phyloP scores from a whole-genome alignment of 2,113 vertebrate species.

The Machaerirhynchus nigripectus region DNA sequence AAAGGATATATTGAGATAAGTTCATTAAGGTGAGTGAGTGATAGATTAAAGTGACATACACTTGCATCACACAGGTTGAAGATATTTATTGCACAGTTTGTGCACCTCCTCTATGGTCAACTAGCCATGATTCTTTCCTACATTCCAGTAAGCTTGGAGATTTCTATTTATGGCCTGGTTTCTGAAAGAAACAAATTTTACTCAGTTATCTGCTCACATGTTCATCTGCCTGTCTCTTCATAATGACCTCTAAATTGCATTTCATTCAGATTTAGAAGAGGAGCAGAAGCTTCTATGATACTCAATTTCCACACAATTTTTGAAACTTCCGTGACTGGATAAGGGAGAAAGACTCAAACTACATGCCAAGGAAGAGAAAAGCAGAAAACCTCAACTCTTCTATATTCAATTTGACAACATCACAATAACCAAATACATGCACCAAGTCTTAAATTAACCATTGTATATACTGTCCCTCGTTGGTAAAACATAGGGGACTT shows the following conservation, averaged over 20 bases:
- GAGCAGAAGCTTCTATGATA: not conserved
- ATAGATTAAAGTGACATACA: not conserved
- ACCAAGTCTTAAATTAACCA: not conserved
- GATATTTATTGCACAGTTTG: not conserved
- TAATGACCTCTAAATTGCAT: not conserved
- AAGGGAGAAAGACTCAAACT: not conserved
- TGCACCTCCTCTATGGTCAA: not conserved
- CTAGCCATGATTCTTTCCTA: not conserved
- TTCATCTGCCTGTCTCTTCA: not conserved
- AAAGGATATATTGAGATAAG: conserved; percentile 20
- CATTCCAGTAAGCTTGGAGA: not conserved
- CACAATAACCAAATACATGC: not conserved
- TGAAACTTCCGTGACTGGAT: not conserved
- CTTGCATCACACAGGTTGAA: not conserved
- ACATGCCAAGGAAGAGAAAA: not conserved
- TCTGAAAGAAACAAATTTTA: not conserved
- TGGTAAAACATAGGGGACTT: not conserved
- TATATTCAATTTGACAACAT: not conserved
- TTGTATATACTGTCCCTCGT: not conserved
- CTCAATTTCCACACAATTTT: not conserved
- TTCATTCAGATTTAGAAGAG: not conserved
- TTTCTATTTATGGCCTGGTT: not conserved
- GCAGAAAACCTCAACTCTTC: not conserved
- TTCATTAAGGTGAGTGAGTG: conserved; percentile 19
- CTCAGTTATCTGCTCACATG: not conserved